phyloP scores from a whole-genome alignment of 2,113 vertebrate species.

The Alethe castanea region DNA sequence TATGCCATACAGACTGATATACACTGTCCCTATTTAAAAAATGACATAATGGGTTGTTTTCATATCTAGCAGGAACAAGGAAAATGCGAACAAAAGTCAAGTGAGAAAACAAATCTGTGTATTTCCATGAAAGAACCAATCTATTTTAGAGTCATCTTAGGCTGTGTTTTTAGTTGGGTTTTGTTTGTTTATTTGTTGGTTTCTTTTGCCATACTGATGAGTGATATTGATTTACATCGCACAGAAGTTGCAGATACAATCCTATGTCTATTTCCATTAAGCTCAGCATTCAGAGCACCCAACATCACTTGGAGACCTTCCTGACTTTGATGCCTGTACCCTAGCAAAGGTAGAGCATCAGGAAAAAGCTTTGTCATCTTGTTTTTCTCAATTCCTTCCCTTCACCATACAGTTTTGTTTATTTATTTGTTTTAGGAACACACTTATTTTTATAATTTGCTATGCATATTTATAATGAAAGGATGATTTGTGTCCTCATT shows the following conservation, averaged over 20 bases:
- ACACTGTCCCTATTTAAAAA: constrained; percentile 4
- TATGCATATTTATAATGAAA: constrained; percentile 64
- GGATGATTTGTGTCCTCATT: constrained; percentile 72
- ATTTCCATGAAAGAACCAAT: constrained; percentile 42
- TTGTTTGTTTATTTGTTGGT: constrained; percentile 55
- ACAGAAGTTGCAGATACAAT: constrained; percentile 26
- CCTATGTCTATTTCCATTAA: constrained; percentile 33
- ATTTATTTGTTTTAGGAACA: constrained; percentile 65
- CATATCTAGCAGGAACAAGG: background rate
- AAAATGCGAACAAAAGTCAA: constrained; percentile 25
- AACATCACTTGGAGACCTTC: constrained; percentile 1
- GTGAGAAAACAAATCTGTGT: constrained; percentile 57
- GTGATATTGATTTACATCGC: background rate
- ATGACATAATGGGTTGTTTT: constrained; percentile 22
- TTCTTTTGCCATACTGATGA: constrained; percentile 33
- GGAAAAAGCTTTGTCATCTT: constrained; percentile 63
- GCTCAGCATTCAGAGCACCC: background rate
- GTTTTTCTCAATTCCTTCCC: constrained; percentile 31
- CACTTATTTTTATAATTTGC: constrained; percentile 3
- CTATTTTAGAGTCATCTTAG: constrained; percentile 37
- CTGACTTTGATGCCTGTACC: background rate
- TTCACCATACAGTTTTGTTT: background rate
- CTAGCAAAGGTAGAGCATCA: constrained; percentile 43
- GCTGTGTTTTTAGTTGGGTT: constrained; percentile 6
- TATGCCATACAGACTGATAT: background rate